phyloP scores from a whole-genome alignment of 1,140 invertebrate genomes.

The Apocrypta bakeri region DNA sequence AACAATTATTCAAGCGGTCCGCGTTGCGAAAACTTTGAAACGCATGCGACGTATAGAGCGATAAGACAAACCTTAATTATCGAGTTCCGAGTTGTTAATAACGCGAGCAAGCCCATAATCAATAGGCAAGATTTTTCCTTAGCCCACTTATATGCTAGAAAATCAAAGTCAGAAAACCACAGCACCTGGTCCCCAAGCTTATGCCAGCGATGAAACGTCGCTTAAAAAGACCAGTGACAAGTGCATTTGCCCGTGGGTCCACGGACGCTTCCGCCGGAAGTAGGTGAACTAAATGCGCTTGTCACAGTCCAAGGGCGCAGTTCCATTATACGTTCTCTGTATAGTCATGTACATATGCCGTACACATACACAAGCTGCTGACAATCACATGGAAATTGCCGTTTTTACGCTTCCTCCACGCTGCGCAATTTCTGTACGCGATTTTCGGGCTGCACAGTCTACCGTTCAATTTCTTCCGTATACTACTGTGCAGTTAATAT shows the following conservation, averaged over 20 bases:
- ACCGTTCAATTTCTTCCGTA: neutral
- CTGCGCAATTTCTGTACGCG: neutral
- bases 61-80: too few relatives aligned
- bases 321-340: neutral
- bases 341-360: neutral
- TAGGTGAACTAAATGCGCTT: neutral
- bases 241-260: neutral
- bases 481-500: neutral
- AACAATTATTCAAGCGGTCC: too few relatives aligned
- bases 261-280: conserved; percentile 29
- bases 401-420: conserved; percentile 10
- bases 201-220: neutral
- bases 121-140: too few relatives aligned
- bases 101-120: too few relatives aligned
- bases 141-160: too few relatives aligned
- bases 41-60: too few relatives aligned
- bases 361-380: too few relatives aligned
- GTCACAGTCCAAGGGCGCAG: conserved; percentile 25
- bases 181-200: too few relatives aligned
- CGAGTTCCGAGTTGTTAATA: too few relatives aligned
- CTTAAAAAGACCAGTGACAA: conserved; percentile 27
- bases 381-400: conserved; percentile 24
- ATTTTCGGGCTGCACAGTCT: neutral
- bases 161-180: too few relatives aligned
- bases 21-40: too few relatives aligned